Base-by-base conservation (phyloP, 2,113 vertebrate genomes). In the Synchiropus splendidus region DNA sequence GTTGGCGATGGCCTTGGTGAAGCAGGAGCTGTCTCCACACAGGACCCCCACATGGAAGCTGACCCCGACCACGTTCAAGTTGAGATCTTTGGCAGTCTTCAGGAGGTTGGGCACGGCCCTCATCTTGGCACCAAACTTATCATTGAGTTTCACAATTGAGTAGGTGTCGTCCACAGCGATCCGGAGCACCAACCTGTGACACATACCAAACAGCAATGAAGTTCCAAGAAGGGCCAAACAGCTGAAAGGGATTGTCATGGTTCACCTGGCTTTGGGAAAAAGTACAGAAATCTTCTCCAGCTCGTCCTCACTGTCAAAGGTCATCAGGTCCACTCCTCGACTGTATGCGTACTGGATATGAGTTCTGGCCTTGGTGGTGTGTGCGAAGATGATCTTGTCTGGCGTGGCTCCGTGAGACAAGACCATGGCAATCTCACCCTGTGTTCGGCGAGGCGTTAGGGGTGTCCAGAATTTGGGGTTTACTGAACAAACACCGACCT, bases 31-130 rank as follows among this genome's bases (percentile, higher is more conserved):
- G 12, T 86, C 88, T 1, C 86, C 90, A 46, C 91, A 94, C 9
- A 86, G 87, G 17, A 89, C 92, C 37, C 90, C 90, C 49, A 95
- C 88, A 0, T 95, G 92, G 63, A 95, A 95, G 56, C 91, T 95
- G 43, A 94, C 89, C 14, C 91, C 91, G 18, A 94, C 58, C 13
- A 95, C 73, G 0, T 89, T 84, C n/a, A 96, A 75, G 30, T 85
- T 79, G 15, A 94, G 84, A 16, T 94, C 87, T 63, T 64, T 83
- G 1, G 92, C 90, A 47, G 83, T 74, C 45, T 91, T 85, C 64
- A 96, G 74, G 57, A 96, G 84, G 1, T 85, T 57, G 34, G 86
- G 84, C 67, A 85, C 89, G 1, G 76, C 82, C 78, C 85, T 87
- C 10, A 94, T 74, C 0, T 86, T 89, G 57, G 91, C 92, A 33